Conservation (phyloP, 1,140 invertebrate genomes). For the Caenorhabditis tropicalis region DNA sequence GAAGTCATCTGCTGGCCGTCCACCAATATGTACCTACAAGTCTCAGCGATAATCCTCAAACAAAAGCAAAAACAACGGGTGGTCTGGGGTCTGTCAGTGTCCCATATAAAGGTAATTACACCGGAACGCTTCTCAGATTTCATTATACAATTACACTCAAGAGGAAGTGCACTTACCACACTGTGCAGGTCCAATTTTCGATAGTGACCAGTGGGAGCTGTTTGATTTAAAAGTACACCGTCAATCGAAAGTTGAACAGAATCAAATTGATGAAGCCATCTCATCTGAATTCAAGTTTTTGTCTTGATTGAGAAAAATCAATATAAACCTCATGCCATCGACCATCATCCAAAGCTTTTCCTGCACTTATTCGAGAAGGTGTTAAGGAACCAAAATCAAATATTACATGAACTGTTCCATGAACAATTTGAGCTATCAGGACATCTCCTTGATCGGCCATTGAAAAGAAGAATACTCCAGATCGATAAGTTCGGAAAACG, state of each 20-base stretch:
- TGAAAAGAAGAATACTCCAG: slow-evolving; percentile 71
- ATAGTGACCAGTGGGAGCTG: slow-evolving; percentile 67
- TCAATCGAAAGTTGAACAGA: slow-evolving; percentile 68
- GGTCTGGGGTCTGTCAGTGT: not conserved
- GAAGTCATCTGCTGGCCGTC: slow-evolving; percentile 66
- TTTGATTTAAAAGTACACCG: slow-evolving; percentile 65
- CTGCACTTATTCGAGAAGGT: slow-evolving; percentile 61
- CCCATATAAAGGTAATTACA: slow-evolving; percentile 25
- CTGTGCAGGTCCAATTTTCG: slow-evolving; percentile 67
- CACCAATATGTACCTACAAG: slow-evolving; percentile 68
- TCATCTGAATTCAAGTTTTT: slow-evolving; percentile 59
- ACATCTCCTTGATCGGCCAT: slow-evolving; percentile 70
- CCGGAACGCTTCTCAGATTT: slow-evolving; percentile 31
- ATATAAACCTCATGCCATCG: slow-evolving; percentile 17
- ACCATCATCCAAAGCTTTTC: slow-evolving; percentile 67
- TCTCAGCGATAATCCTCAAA: slow-evolving; percentile 11
- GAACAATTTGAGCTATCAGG: slow-evolving; percentile 65
- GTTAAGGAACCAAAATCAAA: slow-evolving; percentile 66
- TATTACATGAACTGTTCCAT: slow-evolving; percentile 63
- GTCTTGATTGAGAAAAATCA: slow-evolving; percentile 38
- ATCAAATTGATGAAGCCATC: slow-evolving; percentile 72
- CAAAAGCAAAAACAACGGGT: not conserved
- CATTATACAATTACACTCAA: slow-evolving; percentile 24
- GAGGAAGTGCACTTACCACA: slow-evolving; percentile 47
- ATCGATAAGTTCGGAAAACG: slow-evolving; percentile 68